A percentile compares a stretch with the other conserved stretches of the same genome.
Conservation (phyloP, 2,797 vertebrate species). For the Petrocephalus schoutedeni region DNA sequence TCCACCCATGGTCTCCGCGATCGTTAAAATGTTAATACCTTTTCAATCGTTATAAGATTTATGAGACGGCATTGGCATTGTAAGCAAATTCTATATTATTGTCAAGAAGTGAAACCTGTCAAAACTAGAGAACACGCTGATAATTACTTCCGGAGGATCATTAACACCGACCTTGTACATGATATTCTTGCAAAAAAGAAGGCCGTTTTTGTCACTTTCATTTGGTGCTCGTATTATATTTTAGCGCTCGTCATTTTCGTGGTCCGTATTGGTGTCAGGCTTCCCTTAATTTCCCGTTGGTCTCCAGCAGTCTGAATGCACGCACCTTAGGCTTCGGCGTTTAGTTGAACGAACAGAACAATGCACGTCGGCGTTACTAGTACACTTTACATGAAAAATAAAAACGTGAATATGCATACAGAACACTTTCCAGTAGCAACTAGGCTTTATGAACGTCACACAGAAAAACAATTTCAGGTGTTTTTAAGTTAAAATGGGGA, state of each 20-base stretch:
- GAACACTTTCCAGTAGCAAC: neutral
- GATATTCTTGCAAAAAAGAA: neutral
- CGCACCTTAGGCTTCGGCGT: neutral
- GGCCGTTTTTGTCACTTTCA: neutral
- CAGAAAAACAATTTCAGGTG: neutral
- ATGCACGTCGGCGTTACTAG: neutral
- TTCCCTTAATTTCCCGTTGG: no score
- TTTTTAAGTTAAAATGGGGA: neutral
- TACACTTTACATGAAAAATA: neutral
- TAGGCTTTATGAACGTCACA: neutral
- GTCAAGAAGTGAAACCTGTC: neutral
- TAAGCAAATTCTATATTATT: neutral
- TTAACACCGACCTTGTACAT: neutral
- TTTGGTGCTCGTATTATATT: neutral
- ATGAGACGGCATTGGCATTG: neutral
- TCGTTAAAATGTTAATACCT: neutral
- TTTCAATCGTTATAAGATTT: neutral
- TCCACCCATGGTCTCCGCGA: neutral
- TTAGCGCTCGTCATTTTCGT: neutral
- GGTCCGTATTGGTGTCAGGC: neutral
- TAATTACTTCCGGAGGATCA: neutral
- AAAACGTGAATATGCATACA: neutral
- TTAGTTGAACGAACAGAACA: neutral
- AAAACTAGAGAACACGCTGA: neutral
- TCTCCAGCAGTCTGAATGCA: neutral